phyloP scores from a whole-genome alignment of 2,888 invertebrate species.

The Tethea ocularis region DNA sequence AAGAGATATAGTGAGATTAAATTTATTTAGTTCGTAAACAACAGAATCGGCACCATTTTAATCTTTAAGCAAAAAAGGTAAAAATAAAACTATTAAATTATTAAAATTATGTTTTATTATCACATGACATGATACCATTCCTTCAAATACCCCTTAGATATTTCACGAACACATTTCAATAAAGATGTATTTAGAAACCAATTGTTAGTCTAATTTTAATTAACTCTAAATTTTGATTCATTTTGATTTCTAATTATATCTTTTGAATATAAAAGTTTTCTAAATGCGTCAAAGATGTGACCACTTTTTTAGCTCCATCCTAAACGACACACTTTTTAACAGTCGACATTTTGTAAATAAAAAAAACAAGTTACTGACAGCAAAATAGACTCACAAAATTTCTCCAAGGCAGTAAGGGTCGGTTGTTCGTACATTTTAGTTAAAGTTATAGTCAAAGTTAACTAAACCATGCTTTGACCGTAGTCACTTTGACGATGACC shows the following conservation, averaged over 20 bases:
- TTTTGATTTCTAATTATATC: conserved; percentile 12
- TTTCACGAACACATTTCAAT: not conserved
- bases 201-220: not conserved
- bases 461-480: too few species aligned
- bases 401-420: too few species aligned
- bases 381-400: too few species aligned
- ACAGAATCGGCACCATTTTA: too few species aligned
- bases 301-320: not conserved
- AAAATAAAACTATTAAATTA: conserved; percentile 34
- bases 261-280: conserved; percentile 14
- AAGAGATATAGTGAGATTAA: too few species aligned
- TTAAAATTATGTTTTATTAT: conserved; percentile 55
- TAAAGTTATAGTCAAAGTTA: too few species aligned
- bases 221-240: not conserved
- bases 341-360: too few species aligned
- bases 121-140: conserved; percentile 49
- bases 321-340: not conserved
- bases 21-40: too few species aligned
- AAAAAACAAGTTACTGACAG: too few species aligned
- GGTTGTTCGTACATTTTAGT: too few species aligned
- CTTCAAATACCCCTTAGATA: conserved; percentile 14
- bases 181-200: conserved; percentile 13
- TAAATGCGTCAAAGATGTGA: not conserved
- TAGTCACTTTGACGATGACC: too few species aligned
- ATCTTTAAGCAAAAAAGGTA: not conserved